Base-by-base conservation (phyloP, 2,888 invertebrate species). In the Amphipoea lucens region DNA sequence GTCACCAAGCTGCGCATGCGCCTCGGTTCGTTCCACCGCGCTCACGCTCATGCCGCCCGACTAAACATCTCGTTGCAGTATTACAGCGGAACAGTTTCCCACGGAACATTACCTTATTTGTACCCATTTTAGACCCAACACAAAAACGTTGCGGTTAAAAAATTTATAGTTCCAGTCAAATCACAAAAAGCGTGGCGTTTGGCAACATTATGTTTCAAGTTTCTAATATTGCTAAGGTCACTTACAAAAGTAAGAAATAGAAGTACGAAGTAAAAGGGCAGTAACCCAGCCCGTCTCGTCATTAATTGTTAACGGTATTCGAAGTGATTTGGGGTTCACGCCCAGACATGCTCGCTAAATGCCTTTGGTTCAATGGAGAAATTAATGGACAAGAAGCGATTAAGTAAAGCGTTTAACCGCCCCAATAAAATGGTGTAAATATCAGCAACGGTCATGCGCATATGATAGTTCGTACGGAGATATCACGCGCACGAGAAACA, bases 1-100 rank as follows among this genome's bases (percentile, higher is more conserved):
- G 94, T 92, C 95, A 94, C 94, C 95, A 94, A 94, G 91, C 90
- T 85, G 92, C 88, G 94, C 95, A 95, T 95, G 96, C 90, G 90
- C 90, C 83, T 90, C 93, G 90, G 90, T 96, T 96, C 95, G 96
- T 95, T 95, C 95, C 96, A 94, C 94, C 90, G 89, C 91, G 89
- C 90, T 91, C 92, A 92, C 90, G 92, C 90, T 92, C 93, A 91
- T 91, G 91, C 90, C 88, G 87, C 79, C 83, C 88, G 71, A 89
- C 85, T 85, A 79, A 82, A 78, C 79, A 82, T 82, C 84, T 90
- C 85, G 89, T 87, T 90, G 90, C 89, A 89, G 88, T 86, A 76
- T 77, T 88, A 83, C 81, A 80, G 79, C 76, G 79, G 84, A 85
- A 81, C 83, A 74, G 84, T 89, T 93, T 94, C 93, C 92, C 93